Base-by-base conservation (phyloP, 2,113 vertebrate species). In the Apeltes quadracus region DNA sequence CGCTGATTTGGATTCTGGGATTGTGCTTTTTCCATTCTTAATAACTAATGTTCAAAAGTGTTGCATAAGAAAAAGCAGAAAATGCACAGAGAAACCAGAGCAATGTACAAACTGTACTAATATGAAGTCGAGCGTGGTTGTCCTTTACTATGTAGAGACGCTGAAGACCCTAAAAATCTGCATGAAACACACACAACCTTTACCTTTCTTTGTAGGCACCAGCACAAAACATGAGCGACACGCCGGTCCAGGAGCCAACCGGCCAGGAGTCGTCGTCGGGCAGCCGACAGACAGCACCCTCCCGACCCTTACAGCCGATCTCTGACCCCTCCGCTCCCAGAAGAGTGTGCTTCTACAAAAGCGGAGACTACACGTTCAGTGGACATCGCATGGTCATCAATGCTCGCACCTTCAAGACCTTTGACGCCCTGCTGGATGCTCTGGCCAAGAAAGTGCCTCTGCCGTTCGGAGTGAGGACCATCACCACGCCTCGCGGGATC, bases 391-490 rank as follows among this genome's bases (percentile, higher is more conserved):
- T 98, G 91, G 95, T 97, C 36, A 90, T 99, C 81, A 98, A 94
- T 29, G 94, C 87, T 36, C 94, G 95, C 1, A 96, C 96, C 38
- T 98, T 97, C 73, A 99, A 98, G 89, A 96, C 96, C 0, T 98
- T 98, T 72, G 97, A 98, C 43, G 94, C 96, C 20, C 87, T 99
- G 41, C 89, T 99, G 74, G 97, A 99, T 27, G 93, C 90, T 73
- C 91, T 99, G 73, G 98, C 97, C 61, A 94, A 93, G 72, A 94
- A 96, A 86, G 96, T 99, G 61, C 97, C 98, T 1, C 87, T 99
- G 58, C 95, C 97, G 8, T 99, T 99, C 53, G 97, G 98, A n/a
- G 97, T 99, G 48, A 91, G 98, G 69, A 98, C 95, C 84, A 97
- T 99, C 78, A 96, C 95, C 69, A 99, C 98, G 0, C 97, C 98